These are phyloP conservation scores for Belonocnema kinseyi DNA, from an alignment of 1,140 invertebrate species.

Conservation along the genomic window DNA sequence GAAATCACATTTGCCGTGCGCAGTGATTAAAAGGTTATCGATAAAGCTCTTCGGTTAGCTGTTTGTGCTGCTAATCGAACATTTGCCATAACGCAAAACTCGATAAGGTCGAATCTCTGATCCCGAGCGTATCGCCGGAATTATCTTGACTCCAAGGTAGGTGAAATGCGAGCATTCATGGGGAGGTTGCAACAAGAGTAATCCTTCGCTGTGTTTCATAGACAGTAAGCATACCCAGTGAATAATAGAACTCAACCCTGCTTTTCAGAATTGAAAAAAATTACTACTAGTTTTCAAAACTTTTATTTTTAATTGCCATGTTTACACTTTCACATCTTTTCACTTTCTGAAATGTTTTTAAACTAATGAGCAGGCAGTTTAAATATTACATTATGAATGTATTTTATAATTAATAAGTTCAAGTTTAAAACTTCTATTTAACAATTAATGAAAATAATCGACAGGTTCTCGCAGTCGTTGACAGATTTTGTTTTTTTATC, in stretches of 20 bases:
- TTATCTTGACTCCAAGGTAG: slow-evolving; percentile 13
- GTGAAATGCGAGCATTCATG: not conserved
- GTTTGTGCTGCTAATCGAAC: not conserved
- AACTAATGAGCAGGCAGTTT: too few species aligned
- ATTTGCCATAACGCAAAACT: slow-evolving; percentile 7
- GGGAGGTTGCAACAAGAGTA: slow-evolving; percentile 1
- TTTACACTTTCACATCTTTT: too few species aligned
- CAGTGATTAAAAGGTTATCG: not conserved
- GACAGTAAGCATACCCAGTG: not conserved
- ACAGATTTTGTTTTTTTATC: too few species aligned
- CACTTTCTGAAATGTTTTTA: too few species aligned
- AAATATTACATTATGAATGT: too few species aligned
- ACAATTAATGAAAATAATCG: too few species aligned
- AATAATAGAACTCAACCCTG: not conserved
- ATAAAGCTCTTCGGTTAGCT: slow-evolving; percentile 10
- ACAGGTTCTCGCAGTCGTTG: too few species aligned
- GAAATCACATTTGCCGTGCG: too few species aligned
- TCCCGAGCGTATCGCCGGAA: not conserved
- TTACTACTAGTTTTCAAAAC: too few species aligned
- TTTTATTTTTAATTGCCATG: too few species aligned
- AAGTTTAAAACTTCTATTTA: too few species aligned
- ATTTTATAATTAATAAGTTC: too few species aligned
- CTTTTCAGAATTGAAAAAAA: not conserved
- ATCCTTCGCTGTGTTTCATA: slow-evolving; percentile 1
- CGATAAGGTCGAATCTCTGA: slow-evolving; percentile 9